Conservation (phyloP, 2,113 vertebrate genomes). For the Neofelis nebulosa region DNA sequence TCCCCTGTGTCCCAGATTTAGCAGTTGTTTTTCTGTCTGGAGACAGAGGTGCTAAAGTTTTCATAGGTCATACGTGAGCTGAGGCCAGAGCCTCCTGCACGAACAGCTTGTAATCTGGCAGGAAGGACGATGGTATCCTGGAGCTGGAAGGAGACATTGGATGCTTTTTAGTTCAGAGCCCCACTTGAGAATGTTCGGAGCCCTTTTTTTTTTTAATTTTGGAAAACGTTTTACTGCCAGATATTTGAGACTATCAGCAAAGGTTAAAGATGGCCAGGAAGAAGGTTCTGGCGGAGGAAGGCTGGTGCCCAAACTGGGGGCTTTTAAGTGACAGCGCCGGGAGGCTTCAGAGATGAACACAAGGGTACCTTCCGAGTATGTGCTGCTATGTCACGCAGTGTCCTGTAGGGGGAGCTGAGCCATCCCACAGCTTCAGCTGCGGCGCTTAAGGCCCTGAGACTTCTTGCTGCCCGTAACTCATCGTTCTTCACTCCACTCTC, state of each 20-base stretch:
- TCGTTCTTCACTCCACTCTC: not conserved
- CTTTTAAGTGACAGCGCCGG: fast-evolving
- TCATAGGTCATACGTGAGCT: conserved; percentile 21
- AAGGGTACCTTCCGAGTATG: not conserved
- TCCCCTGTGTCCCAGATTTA: conserved; percentile 1
- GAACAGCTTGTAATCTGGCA: not conserved
- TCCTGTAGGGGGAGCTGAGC: not conserved
- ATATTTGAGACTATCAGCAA: not conserved
- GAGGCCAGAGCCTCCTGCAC: not conserved
- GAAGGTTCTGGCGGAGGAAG: not conserved
- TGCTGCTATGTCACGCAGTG: fast-evolving
- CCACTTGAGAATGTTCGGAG: not conserved
- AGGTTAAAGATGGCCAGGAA: not conserved
- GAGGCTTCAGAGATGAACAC: too few relatives aligned
- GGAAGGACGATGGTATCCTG: not conserved
- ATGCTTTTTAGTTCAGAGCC: not conserved
- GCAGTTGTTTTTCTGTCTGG: conserved; percentile 18
- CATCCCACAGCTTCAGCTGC: too few relatives aligned
- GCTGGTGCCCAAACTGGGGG: not conserved
- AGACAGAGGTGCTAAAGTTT: conserved; percentile 33
- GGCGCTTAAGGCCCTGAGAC: not conserved
- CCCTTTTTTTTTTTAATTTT: not conserved
- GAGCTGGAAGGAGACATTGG: not conserved
- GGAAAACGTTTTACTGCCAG: not conserved
- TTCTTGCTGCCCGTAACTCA: not conserved